Evolutionary conservation across 1,140 invertebrate species (phyloP), one percentile per base, ranked within the genome.

Genomic region (Andricus grossulariae): DNA sequence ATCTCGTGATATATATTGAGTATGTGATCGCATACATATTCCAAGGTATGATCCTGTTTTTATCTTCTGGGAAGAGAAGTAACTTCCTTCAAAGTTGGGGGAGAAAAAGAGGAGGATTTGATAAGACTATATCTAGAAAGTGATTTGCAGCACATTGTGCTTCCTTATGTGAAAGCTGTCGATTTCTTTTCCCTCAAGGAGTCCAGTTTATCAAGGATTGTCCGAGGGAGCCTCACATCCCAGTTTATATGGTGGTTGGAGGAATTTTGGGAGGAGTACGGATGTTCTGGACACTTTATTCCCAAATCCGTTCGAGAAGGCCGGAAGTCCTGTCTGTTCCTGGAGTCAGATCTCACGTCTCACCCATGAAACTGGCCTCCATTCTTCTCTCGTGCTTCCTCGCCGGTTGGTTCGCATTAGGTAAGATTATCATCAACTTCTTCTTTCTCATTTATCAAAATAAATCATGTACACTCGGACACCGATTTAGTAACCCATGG

Each of bases 241-340:
- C 96, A 0, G 93, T 97, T 15, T 97, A 97, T 89, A 95, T 97
- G 94, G 93, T 97, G 51, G 95, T 97, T 12, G 96, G 95, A 1
- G 96, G 96, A 0, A 92, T 92, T 10, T 93, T 96, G 25, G 96
- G 96, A 0, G 92, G 94, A 2, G 89, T 95, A 0, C 94, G 95
- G 80, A 94, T 96, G 90, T 91, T 94, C 13, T 94, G 95, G 92
- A 89, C 94, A 19, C 90, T 96, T 12, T 96, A 94, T 92, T 92
- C 92, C 2, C 95, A 96, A 86, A 92, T 96, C 13, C 91, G 92
- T 55, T 93, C 92, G 0, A 90, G 94, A 8, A 91, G 92, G n/a
- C 89, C 93, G 16, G 93, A 94, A 82, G 92, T 93, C 16, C 86
- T 92, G 51, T 88, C 92, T 10, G 90, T 91, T 32, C 87, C 91